phyloP scores from a whole-genome alignment of 2,113 vertebrate species.

The Aleadryas rufinucha region DNA sequence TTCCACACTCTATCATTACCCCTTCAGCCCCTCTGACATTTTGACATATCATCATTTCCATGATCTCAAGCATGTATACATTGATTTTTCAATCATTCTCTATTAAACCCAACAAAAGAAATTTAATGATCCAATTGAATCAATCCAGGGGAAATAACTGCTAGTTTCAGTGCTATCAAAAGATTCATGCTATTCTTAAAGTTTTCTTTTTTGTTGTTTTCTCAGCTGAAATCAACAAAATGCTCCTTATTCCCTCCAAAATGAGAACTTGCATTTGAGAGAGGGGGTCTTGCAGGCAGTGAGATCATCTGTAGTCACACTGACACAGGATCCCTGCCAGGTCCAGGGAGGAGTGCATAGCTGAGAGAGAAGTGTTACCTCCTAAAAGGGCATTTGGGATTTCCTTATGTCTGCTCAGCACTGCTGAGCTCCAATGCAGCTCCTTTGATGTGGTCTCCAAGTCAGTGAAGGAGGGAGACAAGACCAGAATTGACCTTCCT shows the following conservation, averaged over 20 bases:
- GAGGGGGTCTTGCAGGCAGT: background rate
- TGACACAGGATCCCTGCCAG: background rate
- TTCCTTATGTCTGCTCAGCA: fast-evolving
- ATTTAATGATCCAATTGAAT: constrained; percentile 69
- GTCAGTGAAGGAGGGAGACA: background rate
- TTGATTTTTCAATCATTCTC: constrained; percentile 72
- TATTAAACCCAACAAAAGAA: constrained; percentile 69
- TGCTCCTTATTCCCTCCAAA: background rate
- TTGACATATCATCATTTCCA: constrained; percentile 72
- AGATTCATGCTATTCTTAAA: constrained; percentile 29
- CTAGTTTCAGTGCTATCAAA: constrained; percentile 55
- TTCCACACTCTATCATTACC: constrained; percentile 64
- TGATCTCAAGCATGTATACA: constrained; percentile 66
- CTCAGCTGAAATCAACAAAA: constrained; percentile 22
- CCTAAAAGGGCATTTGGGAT: background rate
- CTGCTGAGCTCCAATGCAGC: background rate
- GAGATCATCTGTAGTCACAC: background rate
- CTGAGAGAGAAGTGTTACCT: fast-evolving
- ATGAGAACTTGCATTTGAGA: background rate
- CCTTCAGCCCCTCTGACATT: constrained; percentile 69
- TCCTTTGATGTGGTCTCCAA: background rate
- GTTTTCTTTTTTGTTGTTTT: constrained; percentile 44
- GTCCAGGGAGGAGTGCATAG: fast-evolving
- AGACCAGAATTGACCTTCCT: background rate
- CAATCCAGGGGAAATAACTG: constrained; percentile 65